Base-by-base conservation (phyloP, 2,113 vertebrate genomes). In the Microcebus lehilahytsara region DNA sequence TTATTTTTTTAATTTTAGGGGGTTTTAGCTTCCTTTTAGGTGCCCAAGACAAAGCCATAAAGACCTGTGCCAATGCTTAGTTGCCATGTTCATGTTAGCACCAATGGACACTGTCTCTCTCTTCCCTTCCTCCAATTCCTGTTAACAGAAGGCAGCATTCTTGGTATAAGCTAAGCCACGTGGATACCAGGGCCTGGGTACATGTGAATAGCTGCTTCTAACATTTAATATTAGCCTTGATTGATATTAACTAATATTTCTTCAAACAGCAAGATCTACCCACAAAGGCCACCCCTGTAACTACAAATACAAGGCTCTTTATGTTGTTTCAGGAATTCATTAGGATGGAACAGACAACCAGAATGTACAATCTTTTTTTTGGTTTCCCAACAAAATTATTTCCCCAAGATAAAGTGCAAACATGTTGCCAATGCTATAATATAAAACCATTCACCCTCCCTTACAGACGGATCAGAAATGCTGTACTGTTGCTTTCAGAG, bases 311-410 rank as follows among this genome's bases (percentile, higher is more conserved):
- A 46, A 46, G 60, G 67, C 66, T 69, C 58, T 77, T 56, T 42
- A 20, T 5, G 8, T 23, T 32, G 13, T n/a, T 64, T 58, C 27
- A 27, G 88, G 67, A 85, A 87, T 42, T 27, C n/a, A 78, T 42
- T 46, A 85, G 86, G 69, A 56, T 12, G 30, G 89, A 53, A 66
- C 3, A 66, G 80, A 96, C 19, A 66, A 75, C 27, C 3, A 1
- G 66, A n/a, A 66, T 42, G 40, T 1, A 42, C 5, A 30, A 6
- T 40, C 51, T 58, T 51, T 79, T 79, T 71, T 58, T 49, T n/a
- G 51, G 37, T 74, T 67, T 93, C 80, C 56, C 69, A 66, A 89
- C 67, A 85, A 77, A 94, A 84, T 51, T 67, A 85, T 80, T 90
- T 95, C 75, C 49, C 10, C 23, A 62, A 40, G 69, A 92, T 17